phyloP scores from a whole-genome alignment of 2,888 invertebrate species.

The Metallyticus violacea region DNA sequence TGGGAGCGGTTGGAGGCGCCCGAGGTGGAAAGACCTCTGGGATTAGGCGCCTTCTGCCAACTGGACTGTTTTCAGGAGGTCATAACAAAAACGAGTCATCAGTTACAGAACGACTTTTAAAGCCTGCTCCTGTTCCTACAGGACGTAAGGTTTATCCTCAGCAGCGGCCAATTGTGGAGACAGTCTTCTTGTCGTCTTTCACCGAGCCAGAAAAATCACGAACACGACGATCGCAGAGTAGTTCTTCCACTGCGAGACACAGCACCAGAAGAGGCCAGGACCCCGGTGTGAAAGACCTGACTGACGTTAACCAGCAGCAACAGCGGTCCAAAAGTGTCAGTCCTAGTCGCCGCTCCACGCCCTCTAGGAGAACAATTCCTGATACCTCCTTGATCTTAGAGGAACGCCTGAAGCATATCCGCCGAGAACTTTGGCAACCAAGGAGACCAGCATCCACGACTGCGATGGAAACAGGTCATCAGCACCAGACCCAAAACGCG shows the following conservation, averaged over 20 bases:
- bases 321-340: neutral
- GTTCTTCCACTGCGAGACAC: neutral
- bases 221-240: neutral
- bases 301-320: neutral
- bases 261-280: neutral
- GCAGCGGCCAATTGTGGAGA: conserved; percentile 23
- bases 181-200: conserved; percentile 24
- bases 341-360: neutral
- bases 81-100: neutral
- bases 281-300: neutral
- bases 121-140: neutral
- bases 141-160: neutral
- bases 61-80: neutral
- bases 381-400: conserved; percentile 18
- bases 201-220: neutral
- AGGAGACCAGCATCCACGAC: neutral
- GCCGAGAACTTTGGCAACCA: conserved; percentile 2
- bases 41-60: neutral
- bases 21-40: neutral
- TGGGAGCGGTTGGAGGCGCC: neutral
- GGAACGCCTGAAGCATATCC: conserved; percentile 11
- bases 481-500: neutral
- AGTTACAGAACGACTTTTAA: neutral
- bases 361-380: conserved; percentile 3
- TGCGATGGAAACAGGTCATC: neutral